Evolutionary conservation across 2,888 invertebrate species (phyloP).

Genomic region (Scaptomyza tumidula): DNA sequence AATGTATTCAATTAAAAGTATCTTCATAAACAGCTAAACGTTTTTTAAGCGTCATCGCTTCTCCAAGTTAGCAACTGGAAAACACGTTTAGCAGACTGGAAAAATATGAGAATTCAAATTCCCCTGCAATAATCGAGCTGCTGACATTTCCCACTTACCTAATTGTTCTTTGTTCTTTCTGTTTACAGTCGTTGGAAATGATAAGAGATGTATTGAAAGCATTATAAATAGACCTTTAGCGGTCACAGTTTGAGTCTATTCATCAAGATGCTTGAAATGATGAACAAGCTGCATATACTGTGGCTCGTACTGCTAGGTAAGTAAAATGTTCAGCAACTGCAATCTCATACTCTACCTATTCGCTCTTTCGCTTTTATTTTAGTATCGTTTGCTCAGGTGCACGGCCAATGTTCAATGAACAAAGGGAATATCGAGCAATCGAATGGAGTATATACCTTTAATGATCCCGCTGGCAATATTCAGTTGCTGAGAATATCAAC

Average conservation of each 20-base stretch:
- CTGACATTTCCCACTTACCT: constrained; percentile 1
- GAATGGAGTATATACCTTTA: constrained; percentile 39
- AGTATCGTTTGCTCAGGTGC: background rate
- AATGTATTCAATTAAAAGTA: background rate
- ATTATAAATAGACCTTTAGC: background rate
- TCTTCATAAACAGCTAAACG: background rate
- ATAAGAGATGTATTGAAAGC: too few species aligned
- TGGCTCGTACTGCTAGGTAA: constrained; percentile 12
- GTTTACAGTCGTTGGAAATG: too few species aligned
- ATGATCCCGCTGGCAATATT: constrained; percentile 3
- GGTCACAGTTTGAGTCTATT: background rate
- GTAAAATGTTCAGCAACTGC: background rate
- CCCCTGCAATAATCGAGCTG: background rate
- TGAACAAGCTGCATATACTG: background rate
- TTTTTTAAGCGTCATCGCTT: background rate
- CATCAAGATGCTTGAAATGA: constrained; percentile 1
- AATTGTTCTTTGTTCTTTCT: too few species aligned
- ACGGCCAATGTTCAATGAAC: constrained; percentile 1
- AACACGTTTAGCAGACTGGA: background rate
- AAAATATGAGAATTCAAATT: background rate
- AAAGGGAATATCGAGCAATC: constrained; percentile 30
- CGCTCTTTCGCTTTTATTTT: background rate
- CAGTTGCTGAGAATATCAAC: constrained; percentile 13
- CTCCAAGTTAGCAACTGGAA: background rate
- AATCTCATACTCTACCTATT: background rate